Conservation (phyloP, 2,888 invertebrate genomes). For the Lacanobia oleracea region DNA sequence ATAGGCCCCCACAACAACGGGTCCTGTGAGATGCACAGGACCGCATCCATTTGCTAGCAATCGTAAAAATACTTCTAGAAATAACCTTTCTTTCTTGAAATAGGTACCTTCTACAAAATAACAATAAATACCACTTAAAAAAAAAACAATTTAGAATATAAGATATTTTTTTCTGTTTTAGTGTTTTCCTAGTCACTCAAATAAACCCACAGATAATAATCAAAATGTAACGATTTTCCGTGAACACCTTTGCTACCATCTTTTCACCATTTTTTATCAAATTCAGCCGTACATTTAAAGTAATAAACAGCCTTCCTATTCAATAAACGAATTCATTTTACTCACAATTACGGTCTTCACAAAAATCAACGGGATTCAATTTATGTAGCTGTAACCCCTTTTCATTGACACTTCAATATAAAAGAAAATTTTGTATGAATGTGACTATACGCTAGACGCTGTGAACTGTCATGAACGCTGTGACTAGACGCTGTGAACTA, state of each 20-base stretch:
- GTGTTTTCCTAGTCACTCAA: too few relatives aligned
- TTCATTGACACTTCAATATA: slow-evolving; percentile 31
- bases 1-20: too few relatives aligned
- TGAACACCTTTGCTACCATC: background rate
- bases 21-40: too few relatives aligned
- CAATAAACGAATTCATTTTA: slow-evolving; percentile 33
- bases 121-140: too few relatives aligned
- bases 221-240: background rate
- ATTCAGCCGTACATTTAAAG: slow-evolving; percentile 14
- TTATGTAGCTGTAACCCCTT: slow-evolving; percentile 22
- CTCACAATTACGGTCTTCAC: slow-evolving; percentile 30
- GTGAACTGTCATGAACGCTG: too few relatives aligned
- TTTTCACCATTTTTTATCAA: slow-evolving; percentile 3
- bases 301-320: slow-evolving; percentile 20
- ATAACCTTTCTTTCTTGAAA: too few relatives aligned
- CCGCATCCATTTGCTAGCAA: too few relatives aligned
- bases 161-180: too few relatives aligned
- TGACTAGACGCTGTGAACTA: slow-evolving; percentile 20
- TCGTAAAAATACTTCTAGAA: too few relatives aligned
- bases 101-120: too few relatives aligned
- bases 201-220: background rate
- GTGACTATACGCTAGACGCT: too few relatives aligned
- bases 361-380: slow-evolving; percentile 41
- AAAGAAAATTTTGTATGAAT: slow-evolving; percentile 29
- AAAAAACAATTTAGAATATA: too few relatives aligned